Conservation (phyloP, 1,140 invertebrate species). For the Sminthurides bifidus region DNA sequence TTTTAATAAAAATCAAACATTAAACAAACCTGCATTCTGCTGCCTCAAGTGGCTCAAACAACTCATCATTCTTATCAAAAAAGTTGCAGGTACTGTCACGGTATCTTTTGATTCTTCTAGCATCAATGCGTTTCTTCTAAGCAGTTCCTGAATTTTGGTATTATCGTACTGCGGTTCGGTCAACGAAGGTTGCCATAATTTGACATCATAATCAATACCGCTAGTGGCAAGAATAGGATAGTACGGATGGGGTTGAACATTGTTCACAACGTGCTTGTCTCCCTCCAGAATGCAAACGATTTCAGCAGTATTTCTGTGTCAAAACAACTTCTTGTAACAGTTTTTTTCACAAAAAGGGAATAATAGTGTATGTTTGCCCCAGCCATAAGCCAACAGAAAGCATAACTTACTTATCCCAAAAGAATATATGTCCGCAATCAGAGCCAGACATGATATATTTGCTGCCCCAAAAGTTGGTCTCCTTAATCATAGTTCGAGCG, state of each 20-base stretch:
- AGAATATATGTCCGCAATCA: slow-evolving; percentile 69
- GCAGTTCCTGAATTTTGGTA: slow-evolving; percentile 45
- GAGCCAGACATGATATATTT: slow-evolving; percentile 72
- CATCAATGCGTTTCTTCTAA: slow-evolving; percentile 70
- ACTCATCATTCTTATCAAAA: slow-evolving; percentile 56
- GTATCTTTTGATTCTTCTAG: slow-evolving; percentile 78
- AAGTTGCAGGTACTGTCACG: slow-evolving; percentile 74
- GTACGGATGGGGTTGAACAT: slow-evolving; percentile 67
- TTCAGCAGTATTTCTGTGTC: slow-evolving; percentile 42
- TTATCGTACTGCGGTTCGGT: slow-evolving; percentile 36
- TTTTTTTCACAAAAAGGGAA: background rate
- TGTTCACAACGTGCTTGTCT: slow-evolving; percentile 73
- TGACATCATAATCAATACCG: slow-evolving; percentile 82
- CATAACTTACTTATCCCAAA: slow-evolving; percentile 50
- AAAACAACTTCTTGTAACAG: slow-evolving; percentile 16
- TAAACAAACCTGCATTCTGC: background rate
- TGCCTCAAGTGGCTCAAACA: slow-evolving; percentile 23
- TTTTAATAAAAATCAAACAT: too few relatives aligned
- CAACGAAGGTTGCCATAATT: slow-evolving; percentile 64
- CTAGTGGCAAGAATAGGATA: slow-evolving; percentile 71
- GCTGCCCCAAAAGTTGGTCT: slow-evolving; percentile 78
- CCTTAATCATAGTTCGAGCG: slow-evolving; percentile 79
- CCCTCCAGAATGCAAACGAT: slow-evolving; percentile 56
- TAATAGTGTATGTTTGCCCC: too few relatives aligned
- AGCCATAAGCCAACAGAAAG: too few relatives aligned